Base-by-base conservation (phyloP, 2,797 vertebrate genomes). In the Amblyraja radiata region DNA sequence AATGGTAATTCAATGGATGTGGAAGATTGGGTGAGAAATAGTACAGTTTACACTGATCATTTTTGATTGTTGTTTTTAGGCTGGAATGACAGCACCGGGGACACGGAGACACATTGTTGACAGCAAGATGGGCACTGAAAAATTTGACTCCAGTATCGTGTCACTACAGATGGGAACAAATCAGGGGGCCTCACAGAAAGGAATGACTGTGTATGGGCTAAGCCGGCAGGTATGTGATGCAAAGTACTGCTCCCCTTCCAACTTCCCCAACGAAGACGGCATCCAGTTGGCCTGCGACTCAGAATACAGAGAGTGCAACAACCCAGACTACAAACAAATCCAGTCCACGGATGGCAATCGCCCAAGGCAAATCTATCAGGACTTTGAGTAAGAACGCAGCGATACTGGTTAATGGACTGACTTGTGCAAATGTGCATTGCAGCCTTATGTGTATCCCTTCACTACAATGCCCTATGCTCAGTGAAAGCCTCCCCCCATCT, bases 121-220 rank as follows among this genome's bases (percentile, higher is more conserved):
- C 94, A 98, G 98, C 25, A 96, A 97, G 92, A 96, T 99, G 96
- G 97, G 98, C 93, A 97, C 98, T 97, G 98, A 99, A 94, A 96
- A 94, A 91, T 99, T 98, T 0, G 98, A 99, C 95, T 97, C 95
- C 1, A 94, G 95, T 94, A 98, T 96, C 61, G 97, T 99, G 94
- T 98, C 98, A 0, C 97, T 99, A 95, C 98, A 99, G 96, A 99
- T 99, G 98, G 98, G 98, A 93, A 98, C 97, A 95, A 99, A 99
- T 95, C 98, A 98, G 95, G 97, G 98, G 93, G 98, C 98, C 0
- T 99, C 98, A 0, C 98, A 99, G 96, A 96, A 96, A 93, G 98
- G 98, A 94, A 99, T 99, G 98, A 99, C 98, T 0, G 97, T 97
- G 74, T 99, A 99, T 5, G 98, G 98, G 93, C 97, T 98, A 32